phyloP scores from a whole-genome alignment of 92 coral and sea anemone genomes.

The Muricea muricata region DNA sequence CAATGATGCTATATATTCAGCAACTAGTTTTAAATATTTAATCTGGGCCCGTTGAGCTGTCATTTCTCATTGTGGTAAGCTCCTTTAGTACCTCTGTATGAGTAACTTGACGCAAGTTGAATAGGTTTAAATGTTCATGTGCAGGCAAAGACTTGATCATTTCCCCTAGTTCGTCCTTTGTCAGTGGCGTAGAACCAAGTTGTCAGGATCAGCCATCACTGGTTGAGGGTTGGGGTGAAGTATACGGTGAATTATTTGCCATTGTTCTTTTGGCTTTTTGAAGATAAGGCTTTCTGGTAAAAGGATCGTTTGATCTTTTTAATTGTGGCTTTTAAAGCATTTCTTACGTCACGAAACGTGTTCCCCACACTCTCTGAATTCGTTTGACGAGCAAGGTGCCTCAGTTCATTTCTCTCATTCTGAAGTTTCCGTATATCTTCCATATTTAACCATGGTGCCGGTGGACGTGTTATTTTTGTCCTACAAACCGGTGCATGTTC shows the following conservation, averaged over 20 bases:
- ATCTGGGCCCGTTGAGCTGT: neutral
- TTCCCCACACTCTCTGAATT: slow-evolving; percentile 1
- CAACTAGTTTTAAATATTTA: neutral
- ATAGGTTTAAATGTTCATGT: neutral
- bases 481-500: neutral
- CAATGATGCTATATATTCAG: neutral
- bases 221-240: slow-evolving; percentile 8
- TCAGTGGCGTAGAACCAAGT: neutral
- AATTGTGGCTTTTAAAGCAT: slow-evolving; percentile 12
- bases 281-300: slow-evolving; percentile 40
- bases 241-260: slow-evolving; percentile 38
- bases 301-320: slow-evolving; percentile 35
- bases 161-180: neutral
- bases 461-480: slow-evolving; percentile 43
- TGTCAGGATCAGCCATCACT: slow-evolving; percentile 1
- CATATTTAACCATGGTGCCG: slow-evolving; percentile 38
- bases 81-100: slow-evolving; percentile 34
- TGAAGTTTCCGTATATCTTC: slow-evolving; percentile 27
- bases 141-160: neutral
- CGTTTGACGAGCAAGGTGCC: slow-evolving; percentile 28
- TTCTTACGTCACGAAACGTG: slow-evolving; percentile 41
- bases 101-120: slow-evolving; percentile 30
- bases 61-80: neutral
- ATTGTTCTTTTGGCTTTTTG: slow-evolving; percentile 30
- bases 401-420: slow-evolving; percentile 35